phyloP scores from a whole-genome alignment of 2,888 invertebrate genomes.

The Timandra comae region DNA sequence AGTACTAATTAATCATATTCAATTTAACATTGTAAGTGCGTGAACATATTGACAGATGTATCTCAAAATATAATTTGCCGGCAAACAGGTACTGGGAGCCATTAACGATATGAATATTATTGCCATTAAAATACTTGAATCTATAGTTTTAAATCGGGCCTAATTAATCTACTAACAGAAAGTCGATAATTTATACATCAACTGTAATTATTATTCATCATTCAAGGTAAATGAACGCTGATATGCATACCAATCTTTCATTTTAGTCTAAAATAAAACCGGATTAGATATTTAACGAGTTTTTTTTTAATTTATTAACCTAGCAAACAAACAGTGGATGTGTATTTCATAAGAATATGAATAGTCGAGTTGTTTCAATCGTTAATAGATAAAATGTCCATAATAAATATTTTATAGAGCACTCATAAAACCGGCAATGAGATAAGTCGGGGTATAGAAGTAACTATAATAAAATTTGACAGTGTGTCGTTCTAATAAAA shows the following conservation, averaged over 20 bases:
- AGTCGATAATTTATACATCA: conserved; percentile 55
- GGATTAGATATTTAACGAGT: conserved; percentile 48
- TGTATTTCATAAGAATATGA: conserved; percentile 66
- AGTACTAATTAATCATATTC: conserved; percentile 6
- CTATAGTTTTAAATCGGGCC: conserved; percentile 41
- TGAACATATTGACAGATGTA: conserved; percentile 1
- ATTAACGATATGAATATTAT: conserved; percentile 35
- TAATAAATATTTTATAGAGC: conserved; percentile 66
- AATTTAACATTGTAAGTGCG: neutral
- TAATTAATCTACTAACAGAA: conserved; percentile 62
- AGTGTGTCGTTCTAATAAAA: conserved; percentile 52
- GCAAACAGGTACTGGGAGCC: conserved; percentile 21
- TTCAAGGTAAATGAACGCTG: conserved; percentile 65
- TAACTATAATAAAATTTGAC: conserved; percentile 61
- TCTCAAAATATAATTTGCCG: conserved; percentile 22
- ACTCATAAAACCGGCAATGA: conserved; percentile 53
- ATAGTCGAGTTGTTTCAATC: conserved; percentile 55
- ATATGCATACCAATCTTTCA: conserved; percentile 61
- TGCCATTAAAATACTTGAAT: conserved; percentile 44
- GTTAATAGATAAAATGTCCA: conserved; percentile 58
- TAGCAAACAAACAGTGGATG: conserved; percentile 50
- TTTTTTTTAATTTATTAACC: conserved; percentile 50
- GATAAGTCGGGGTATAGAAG: conserved; percentile 45
- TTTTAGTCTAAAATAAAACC: conserved; percentile 57
- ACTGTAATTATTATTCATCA: conserved; percentile 62